phyloP scores from a whole-genome alignment of 2,113 vertebrate genomes.

The Trematocara nigrifrons region DNA sequence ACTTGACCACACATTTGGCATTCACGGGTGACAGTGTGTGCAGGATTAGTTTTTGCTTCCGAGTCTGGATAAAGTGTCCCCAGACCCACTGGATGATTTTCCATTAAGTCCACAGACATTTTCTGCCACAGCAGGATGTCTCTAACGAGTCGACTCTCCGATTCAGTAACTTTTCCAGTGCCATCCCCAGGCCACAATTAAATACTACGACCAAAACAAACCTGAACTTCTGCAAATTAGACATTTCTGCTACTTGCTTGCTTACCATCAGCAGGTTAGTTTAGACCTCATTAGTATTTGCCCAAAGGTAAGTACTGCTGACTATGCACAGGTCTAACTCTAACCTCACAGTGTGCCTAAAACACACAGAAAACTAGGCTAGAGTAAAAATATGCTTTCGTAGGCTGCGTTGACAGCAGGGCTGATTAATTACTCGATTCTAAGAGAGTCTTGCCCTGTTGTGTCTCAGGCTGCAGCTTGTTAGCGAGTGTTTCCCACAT shows the following conservation, averaged over 20 bases:
- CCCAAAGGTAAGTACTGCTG: not conserved
- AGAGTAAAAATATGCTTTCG: not conserved
- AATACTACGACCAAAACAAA: not conserved
- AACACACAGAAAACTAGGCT: not conserved
- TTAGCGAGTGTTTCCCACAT: not conserved
- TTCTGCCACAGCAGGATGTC: not conserved
- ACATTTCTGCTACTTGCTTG: not conserved
- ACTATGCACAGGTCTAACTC: not conserved
- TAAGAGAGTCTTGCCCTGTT: not conserved
- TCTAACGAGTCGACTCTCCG: not conserved
- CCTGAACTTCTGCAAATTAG: not conserved
- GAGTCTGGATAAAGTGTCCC: not conserved
- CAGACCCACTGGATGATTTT: not conserved
- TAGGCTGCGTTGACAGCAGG: not conserved
- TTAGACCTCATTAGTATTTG: not conserved
- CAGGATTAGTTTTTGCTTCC: not conserved
- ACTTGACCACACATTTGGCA: not conserved
- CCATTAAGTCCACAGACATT: not conserved
- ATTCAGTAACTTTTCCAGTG: not conserved
- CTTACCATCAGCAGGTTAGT: not conserved
- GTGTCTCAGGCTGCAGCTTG: not conserved
- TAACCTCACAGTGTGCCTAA: not conserved
- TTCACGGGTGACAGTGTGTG: not conserved
- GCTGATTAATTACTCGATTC: not conserved
- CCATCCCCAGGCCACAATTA: not conserved